A percentile compares a stretch with the other conserved stretches of the same genome.
phyloP scores from a whole-genome alignment of 2,797 vertebrate species.

The Xerus rutilus region DNA sequence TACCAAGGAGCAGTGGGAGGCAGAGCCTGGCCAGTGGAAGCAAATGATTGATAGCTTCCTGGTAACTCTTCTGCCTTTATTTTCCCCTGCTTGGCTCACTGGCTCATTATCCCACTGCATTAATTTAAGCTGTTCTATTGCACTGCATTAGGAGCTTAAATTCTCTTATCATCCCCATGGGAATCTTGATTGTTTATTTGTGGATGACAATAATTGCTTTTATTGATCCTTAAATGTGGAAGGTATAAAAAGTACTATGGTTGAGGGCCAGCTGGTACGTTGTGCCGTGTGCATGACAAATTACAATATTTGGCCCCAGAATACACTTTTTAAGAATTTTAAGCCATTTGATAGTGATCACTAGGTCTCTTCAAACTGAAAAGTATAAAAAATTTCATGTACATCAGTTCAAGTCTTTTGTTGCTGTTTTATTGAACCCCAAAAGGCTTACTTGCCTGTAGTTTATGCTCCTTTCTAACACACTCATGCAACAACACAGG shows the following conservation, averaged over 20 bases:
- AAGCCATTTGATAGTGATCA: slow-evolving; percentile 30
- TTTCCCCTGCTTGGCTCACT: background rate
- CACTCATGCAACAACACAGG: background rate
- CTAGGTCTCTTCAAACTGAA: background rate
- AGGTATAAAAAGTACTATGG: slow-evolving; percentile 28
- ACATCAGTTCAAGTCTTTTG: background rate
- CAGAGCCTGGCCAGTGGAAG: slow-evolving; percentile 67
- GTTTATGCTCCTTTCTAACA: slow-evolving; percentile 13
- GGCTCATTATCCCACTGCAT: slow-evolving; percentile 63
- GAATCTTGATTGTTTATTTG: slow-evolving; percentile 74
- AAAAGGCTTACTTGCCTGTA: background rate
- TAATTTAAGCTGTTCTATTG: slow-evolving; percentile 73
- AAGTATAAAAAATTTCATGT: background rate
- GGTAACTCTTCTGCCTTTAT: slow-evolving; percentile 66
- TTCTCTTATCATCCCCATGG: slow-evolving; percentile 63
- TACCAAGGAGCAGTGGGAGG: slow-evolving; percentile 64
- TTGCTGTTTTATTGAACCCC: slow-evolving; percentile 21
- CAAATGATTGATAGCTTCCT: slow-evolving; percentile 56
- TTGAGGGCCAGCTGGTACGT: slow-evolving; percentile 23
- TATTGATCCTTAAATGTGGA: slow-evolving; percentile 58
- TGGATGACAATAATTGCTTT: slow-evolving; percentile 76
- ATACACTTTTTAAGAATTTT: slow-evolving; percentile 20
- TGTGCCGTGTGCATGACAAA: background rate
- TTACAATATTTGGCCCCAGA: slow-evolving; percentile 46
- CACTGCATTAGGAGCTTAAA: slow-evolving; percentile 39